Percentiles rank a stretch among this genome's conserved stretches.
These are phyloP conservation scores for Brotula barbata DNA, from an alignment of 2,797 vertebrate species.

Conservation along the genomic window DNA sequence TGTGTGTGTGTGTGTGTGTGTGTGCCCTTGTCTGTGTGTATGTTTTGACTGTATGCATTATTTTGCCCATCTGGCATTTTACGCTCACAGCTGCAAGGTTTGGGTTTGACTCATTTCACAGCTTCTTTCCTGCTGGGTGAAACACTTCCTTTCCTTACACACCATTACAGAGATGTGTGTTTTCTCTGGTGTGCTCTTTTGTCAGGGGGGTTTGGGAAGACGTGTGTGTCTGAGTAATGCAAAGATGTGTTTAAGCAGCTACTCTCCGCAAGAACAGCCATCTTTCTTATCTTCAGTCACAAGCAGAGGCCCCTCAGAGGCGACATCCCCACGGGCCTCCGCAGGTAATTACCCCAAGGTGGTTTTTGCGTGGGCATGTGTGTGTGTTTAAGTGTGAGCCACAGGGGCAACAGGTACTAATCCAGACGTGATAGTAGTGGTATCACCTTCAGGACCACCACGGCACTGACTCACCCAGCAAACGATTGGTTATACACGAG, in stretches of 20 bases:
- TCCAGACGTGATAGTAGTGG: conserved; percentile 39
- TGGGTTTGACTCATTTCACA: conserved; percentile 50
- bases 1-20: conserved; percentile 48
- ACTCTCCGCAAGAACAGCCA: conserved; percentile 32
- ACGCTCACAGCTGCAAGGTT: conserved; percentile 55
- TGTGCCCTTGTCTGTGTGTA: conserved; percentile 5
- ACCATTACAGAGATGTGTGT: conserved; percentile 6
- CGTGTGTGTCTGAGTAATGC: conserved; percentile 15
- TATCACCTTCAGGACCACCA: conserved; percentile 44
- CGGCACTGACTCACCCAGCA: conserved; percentile 30
- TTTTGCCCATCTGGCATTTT: conserved; percentile 57
- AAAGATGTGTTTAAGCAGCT: conserved; percentile 17
- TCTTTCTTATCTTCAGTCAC: conserved; percentile 21
- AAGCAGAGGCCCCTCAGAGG: conserved; percentile 40
- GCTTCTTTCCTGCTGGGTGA: conserved; percentile 36
- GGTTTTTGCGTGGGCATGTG: conserved; percentile 18
- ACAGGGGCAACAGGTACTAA: conserved; percentile 31
- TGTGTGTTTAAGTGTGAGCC: conserved; percentile 18
- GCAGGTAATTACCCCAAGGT: conserved; percentile 64
- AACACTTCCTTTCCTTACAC: conserved; percentile 16
- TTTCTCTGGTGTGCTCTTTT: conserved; percentile 22
- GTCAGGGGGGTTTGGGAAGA: neutral
- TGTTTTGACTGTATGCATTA: conserved; percentile 35
- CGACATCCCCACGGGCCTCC: conserved; percentile 28
- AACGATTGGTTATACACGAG: conserved; percentile 35